Conservation (phyloP, 30 jellyfish, hydroid and myxozoan species). For the Aurelia sp. region DNA sequence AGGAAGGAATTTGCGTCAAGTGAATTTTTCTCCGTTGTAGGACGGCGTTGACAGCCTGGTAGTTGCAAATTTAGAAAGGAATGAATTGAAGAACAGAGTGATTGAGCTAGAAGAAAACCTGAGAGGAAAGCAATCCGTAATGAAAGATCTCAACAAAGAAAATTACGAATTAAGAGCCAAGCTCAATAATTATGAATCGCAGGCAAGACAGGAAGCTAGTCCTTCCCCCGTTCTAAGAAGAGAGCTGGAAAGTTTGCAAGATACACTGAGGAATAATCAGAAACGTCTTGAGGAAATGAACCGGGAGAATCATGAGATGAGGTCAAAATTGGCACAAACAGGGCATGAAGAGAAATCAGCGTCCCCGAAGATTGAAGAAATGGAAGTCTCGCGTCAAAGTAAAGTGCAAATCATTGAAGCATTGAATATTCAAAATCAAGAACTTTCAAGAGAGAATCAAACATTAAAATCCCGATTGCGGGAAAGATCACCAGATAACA, state of each 20-base stretch:
- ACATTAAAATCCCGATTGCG: constrained; percentile 13
- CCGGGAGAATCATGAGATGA: constrained; percentile 64
- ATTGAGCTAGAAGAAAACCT: constrained; percentile 75
- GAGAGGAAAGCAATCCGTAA: constrained; percentile 77
- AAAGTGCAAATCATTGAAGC: constrained; percentile 69
- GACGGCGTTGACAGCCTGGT: constrained; percentile 80
- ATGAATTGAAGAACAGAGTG: constrained; percentile 69
- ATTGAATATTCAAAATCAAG: constrained; percentile 67
- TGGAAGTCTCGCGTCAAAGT: constrained; percentile 40
- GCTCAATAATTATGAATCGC: constrained; percentile 37
- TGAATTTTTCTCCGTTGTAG: background rate
- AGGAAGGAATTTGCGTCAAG: background rate
- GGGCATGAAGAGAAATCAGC: constrained; percentile 68
- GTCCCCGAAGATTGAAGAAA: constrained; percentile 64
- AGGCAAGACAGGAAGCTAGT: constrained; percentile 56
- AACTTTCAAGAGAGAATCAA: constrained; percentile 48
- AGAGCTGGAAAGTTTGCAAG: constrained; percentile 69
- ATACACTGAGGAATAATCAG: constrained; percentile 61
- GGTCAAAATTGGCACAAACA: constrained; percentile 55
- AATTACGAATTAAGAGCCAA: constrained; percentile 69
- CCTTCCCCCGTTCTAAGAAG: constrained; percentile 73
- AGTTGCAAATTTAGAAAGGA: constrained; percentile 73
- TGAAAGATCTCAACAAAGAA: constrained; percentile 77
- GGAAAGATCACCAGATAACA: constrained; percentile 50
- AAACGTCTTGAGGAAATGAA: constrained; percentile 65